Percentiles rank a stretch among this genome's conserved stretches.
These are phyloP conservation scores for Dermolepida albohirtum DNA, from an alignment of 2,888 invertebrate genomes.

Conservation along the genomic window DNA sequence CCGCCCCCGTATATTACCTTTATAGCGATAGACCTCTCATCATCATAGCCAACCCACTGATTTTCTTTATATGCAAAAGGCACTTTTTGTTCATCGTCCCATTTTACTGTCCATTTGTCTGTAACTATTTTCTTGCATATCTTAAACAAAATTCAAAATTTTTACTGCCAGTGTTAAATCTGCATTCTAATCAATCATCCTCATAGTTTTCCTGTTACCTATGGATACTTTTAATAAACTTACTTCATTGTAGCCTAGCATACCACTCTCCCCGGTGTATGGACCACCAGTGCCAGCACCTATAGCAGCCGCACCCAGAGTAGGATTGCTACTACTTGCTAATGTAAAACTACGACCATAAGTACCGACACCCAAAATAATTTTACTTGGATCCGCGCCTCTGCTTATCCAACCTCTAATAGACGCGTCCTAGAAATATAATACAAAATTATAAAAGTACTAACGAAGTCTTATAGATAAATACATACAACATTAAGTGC, in stretches of 20 bases:
- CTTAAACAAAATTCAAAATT: conserved; percentile 32
- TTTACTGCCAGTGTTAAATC: too few relatives aligned
- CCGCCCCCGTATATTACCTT: conserved; percentile 65
- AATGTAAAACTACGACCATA: conserved; percentile 79
- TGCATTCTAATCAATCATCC: too few relatives aligned
- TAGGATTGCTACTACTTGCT: conserved; percentile 60
- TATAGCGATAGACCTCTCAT: conserved; percentile 57
- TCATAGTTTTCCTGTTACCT: too few relatives aligned
- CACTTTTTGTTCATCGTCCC: conserved; percentile 61
- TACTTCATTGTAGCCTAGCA: conserved; percentile 56
- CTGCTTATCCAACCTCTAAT: conserved; percentile 68
- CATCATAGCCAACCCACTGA: conserved; percentile 64
- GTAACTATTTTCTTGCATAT: conserved; percentile 54
- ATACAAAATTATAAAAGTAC: background rate
- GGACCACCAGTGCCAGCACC: conserved; percentile 73
- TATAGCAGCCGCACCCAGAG: conserved; percentile 68
- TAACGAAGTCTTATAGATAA: conserved; percentile 44
- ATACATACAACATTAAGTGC: conserved; percentile 60
- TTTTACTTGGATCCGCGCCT: conserved; percentile 72
- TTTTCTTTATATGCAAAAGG: conserved; percentile 63
- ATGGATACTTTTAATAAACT: background rate
- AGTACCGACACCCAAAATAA: conserved; percentile 77
- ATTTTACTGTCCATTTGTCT: conserved; percentile 55
- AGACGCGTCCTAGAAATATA: conserved; percentile 19
- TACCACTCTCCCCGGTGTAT: conserved; percentile 73